Evolutionary conservation across 2,797 vertebrate genomes (phyloP), one percentile per base, ranked within the genome.

Genomic region (Epinephelus coioides): DNA sequence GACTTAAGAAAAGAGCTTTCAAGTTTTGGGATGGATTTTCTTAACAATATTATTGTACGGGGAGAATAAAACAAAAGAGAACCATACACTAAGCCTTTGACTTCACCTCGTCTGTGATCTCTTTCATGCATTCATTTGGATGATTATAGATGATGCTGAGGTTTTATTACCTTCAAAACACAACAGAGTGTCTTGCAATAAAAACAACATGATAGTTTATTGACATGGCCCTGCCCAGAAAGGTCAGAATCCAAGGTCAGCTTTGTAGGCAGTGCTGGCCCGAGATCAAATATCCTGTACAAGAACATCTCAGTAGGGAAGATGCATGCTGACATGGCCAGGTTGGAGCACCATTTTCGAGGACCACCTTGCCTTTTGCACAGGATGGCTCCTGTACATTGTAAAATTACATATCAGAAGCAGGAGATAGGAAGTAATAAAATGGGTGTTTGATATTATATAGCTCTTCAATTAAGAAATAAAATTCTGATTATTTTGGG

Each of bases 171-270:
- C 23, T 30, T 59, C 13, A 61, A 49, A 62, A 49, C 2, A 46
- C 60, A n/a, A 67, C 21, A 59, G 68, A 13, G 30, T n/a, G 34
- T 25, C 19, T 34, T 19, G 50, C 18, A 30, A 10, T 34, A 40
- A 67, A 57, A 55, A 54, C 17, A 56, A 50, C 17, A 43, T 53
- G 18, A 46, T 46, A 23, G n/a, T 64, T 70, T 73, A 76, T 76
- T 59, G 63, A 69, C 17, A 18, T 47, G 19, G 19, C 27, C 13
- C 50, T 50, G 27, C 40, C 67, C 12, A 43, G 14, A 64, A 6
- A 66, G 61, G n/a, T 80, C 44, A 54, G 13, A 76, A 54, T 30
- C 50, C 54, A 78, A 62, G 57, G 34, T 76, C 61, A 65, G 56
- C 6, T 67, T 43, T 44, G 30, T 19, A 55, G 34, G 10, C 25